These are phyloP conservation scores for Donacobius atricapilla DNA, from an alignment of 2,113 vertebrate genomes.

Conservation along the genomic window DNA sequence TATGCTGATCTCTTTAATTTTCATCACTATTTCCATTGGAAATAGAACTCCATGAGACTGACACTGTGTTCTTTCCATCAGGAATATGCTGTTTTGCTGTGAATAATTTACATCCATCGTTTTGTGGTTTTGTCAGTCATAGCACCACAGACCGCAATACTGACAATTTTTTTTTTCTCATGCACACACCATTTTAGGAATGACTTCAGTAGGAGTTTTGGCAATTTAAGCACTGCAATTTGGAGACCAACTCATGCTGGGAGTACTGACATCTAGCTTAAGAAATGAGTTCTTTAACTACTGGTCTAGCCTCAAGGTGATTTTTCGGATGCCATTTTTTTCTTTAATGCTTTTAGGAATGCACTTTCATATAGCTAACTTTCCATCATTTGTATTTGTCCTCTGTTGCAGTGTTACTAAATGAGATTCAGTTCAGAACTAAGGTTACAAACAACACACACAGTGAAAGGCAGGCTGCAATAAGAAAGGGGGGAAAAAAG, in stretches of 20 bases:
- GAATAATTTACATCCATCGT: background rate
- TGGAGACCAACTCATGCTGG: background rate
- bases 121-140: background rate
- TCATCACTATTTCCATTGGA: fast-evolving
- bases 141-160: background rate
- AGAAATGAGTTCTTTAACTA: background rate
- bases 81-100: background rate
- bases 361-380: background rate
- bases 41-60: background rate
- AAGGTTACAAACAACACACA: slow-evolving; percentile 3
- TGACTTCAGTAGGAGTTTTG: background rate
- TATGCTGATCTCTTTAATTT: background rate
- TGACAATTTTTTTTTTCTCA: background rate
- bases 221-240: background rate
- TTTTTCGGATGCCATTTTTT: background rate
- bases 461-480: background rate
- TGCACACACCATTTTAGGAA: background rate
- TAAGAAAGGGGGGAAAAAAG: background rate
- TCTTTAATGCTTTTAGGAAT: background rate
- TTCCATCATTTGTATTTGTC: background rate
- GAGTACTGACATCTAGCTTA: background rate
- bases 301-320: background rate
- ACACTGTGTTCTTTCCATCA: background rate
- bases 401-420: background rate
- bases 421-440: slow-evolving; percentile 23